A percentile compares a stretch with the other conserved stretches of the same genome.
Evolutionary conservation across 1,140 invertebrate genomes (phyloP).

Genomic region (Drosophila bocqueti): DNA sequence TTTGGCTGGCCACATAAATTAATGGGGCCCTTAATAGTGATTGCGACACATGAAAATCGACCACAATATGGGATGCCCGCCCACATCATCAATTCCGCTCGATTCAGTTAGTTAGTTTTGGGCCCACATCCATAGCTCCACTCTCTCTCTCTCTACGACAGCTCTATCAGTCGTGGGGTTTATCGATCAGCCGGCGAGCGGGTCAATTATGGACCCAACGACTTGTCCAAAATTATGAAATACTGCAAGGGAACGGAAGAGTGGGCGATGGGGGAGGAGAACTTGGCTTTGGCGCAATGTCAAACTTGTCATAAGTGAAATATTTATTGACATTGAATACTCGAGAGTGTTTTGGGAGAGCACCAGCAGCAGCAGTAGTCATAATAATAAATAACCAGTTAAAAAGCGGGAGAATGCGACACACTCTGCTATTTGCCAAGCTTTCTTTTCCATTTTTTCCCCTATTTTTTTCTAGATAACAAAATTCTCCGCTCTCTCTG

Average conservation of each 20-base stretch:
- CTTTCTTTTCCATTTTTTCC: slow-evolving; percentile 1
- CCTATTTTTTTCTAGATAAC: not conserved
- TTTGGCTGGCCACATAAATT: slow-evolving; percentile 29
- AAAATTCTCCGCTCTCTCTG: slow-evolving; percentile 10
- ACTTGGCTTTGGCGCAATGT: slow-evolving; percentile 39
- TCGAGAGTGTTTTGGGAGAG: slow-evolving; percentile 8
- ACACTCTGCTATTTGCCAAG: slow-evolving; percentile 4
- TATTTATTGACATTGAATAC: slow-evolving; percentile 67
- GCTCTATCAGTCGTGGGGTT: slow-evolving; percentile 7
- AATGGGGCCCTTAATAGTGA: slow-evolving; percentile 39
- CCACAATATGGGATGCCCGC: slow-evolving; percentile 56
- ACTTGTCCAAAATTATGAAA: slow-evolving; percentile 45
- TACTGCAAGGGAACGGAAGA: not conserved
- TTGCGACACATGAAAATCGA: slow-evolving; percentile 31
- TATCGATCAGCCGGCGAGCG: slow-evolving; percentile 44
- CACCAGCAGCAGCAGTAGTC: slow-evolving; percentile 5
- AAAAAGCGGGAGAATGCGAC: slow-evolving; percentile 2
- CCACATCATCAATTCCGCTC: slow-evolving; percentile 45
- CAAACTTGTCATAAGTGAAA: slow-evolving; percentile 74
- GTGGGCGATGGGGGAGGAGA: not conserved
- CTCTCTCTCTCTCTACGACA: slow-evolving; percentile 1
- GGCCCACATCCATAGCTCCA: not conserved
- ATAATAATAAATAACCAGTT: slow-evolving; percentile 57
- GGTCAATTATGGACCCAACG: slow-evolving; percentile 55
- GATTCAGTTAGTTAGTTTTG: slow-evolving; percentile 19